These are phyloP conservation scores for Chaenocephalus aceratus DNA, from an alignment of 2,113 vertebrate species.

Conservation along the genomic window DNA sequence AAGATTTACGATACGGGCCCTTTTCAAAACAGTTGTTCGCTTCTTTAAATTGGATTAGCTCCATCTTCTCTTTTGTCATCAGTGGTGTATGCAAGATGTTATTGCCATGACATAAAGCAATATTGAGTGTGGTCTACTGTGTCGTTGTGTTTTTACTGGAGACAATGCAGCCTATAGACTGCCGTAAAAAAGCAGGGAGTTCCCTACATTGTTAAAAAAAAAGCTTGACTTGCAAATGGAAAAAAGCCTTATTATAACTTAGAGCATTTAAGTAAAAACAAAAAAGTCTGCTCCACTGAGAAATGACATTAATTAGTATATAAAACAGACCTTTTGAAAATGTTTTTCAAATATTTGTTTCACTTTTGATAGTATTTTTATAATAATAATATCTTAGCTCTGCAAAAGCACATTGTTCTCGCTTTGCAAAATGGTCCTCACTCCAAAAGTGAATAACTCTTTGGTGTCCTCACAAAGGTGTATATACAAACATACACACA, in stretches of 20 bases:
- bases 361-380: too few relatives aligned
- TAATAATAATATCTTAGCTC: too few relatives aligned
- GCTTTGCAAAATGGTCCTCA: too few relatives aligned
- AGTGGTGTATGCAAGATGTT: constrained; percentile 25
- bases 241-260: constrained; percentile 19
- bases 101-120: constrained; percentile 56
- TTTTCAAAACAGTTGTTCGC: constrained; percentile 48
- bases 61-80: constrained; percentile 40
- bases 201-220: not conserved
- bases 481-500: not conserved
- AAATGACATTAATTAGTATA: not conserved
- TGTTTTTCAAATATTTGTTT: too few relatives aligned
- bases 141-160: constrained; percentile 35
- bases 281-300: not conserved
- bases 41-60: constrained; percentile 52
- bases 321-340: not conserved
- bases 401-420: too few relatives aligned
- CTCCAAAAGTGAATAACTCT: too few relatives aligned
- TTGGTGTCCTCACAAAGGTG: too few relatives aligned
- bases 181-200: constrained; percentile 17
- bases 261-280: not conserved
- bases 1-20: constrained; percentile 37
- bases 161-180: constrained; percentile 1
- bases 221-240: not conserved
- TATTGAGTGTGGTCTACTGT: constrained; percentile 41